Evolutionary conservation across 92 coral and sea anemone species (phyloP).

Genomic region (Metridium senile): DNA sequence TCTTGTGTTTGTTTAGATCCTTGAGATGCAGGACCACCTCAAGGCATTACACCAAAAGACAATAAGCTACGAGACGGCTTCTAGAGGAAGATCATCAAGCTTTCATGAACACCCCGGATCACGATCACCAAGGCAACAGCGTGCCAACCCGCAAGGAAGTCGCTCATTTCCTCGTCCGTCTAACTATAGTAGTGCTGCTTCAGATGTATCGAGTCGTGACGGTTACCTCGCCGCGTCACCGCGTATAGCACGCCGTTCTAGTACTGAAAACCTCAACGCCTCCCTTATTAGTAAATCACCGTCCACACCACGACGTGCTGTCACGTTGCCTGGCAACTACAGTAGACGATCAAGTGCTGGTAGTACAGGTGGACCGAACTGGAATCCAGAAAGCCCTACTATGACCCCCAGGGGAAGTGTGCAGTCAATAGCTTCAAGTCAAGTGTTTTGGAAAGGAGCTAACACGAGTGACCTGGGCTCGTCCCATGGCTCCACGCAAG

Average conservation of each 20-base stretch:
- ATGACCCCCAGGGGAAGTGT: conserved; percentile 72
- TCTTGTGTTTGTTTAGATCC: conserved; percentile 48
- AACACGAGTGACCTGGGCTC: conserved; percentile 97
- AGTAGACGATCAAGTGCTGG: conserved; percentile 63
- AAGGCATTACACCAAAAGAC: conserved; percentile 86
- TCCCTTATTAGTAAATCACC: conserved; percentile 52
- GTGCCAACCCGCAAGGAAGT: conserved; percentile 68
- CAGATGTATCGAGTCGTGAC: conserved; percentile 58
- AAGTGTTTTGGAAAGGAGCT: conserved; percentile 81
- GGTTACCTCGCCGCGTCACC: conserved; percentile 67
- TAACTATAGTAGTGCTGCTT: conserved; percentile 53
- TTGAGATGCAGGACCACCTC: conserved; percentile 89
- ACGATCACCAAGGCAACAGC: conserved; percentile 69
- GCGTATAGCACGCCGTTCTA: conserved; percentile 78
- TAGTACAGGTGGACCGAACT: conserved; percentile 38
- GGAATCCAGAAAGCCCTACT: conserved; percentile 72
- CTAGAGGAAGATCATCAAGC: conserved; percentile 69
- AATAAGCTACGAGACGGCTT: conserved; percentile 63
- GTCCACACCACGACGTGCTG: conserved; percentile 56
- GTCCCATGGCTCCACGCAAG: conserved; percentile 89
- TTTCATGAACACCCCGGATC: conserved; percentile 57
- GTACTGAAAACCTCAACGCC: conserved; percentile 68
- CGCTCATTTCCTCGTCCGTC: conserved; percentile 60
- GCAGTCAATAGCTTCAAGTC: conserved; percentile 75
- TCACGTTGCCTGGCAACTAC: conserved; percentile 46